Base-by-base conservation (phyloP, 2,797 vertebrate species). In the Takifugu ocellatus region DNA sequence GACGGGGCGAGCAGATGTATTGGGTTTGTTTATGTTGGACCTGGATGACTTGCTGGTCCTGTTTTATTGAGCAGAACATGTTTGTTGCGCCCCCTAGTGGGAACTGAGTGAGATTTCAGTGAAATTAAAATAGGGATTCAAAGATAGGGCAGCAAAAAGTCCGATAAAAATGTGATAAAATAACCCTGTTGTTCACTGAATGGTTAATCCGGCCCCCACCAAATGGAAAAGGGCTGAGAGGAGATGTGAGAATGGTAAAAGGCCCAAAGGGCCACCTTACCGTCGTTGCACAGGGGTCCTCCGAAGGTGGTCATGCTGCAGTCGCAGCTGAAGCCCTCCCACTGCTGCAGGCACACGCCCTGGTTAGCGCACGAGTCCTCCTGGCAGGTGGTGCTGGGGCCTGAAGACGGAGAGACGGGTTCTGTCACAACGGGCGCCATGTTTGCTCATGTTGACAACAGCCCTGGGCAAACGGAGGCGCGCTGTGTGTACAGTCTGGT, bases 271-370 rank as follows among this genome's bases (percentile, higher is more conserved):
- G 31, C n/a, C 62, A 64, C 93, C 96, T 93, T 88, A 99, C 97
- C 95, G 54, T 99, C 96, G 43, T 95, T 98, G 82, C 97, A 99
- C 58, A 98, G 79, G 0, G 94, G 93, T 31, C 97, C 97, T 4
- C 94, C 95, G n/a, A 95, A 99, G 33, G 97, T 97, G 1, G 97
- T 98, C 96, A 99, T 98, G 51, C 94, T 98, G 36, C 97, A 99
- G 91, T 99, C 97, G 51, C 97, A 99, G 64, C 91, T 98, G 91
- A 99, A 99, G 61, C 96, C 96, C 52, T 99, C 96, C 97, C 97
- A 99, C 74, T 98, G 96, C 88, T 99, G 97, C 0, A 99, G 88
- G 85, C 97, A 99, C 71, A 97, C 95, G 0, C 97, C 97, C 83
- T 98, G 96, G 87, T 99, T 98, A 29, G 94, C 94, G 59, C 97